A percentile compares a stretch with the other conserved stretches of the same genome.
These are phyloP conservation scores for Callionymus lyra DNA, from an alignment of 2,113 vertebrate genomes.

Conservation along the genomic window DNA sequence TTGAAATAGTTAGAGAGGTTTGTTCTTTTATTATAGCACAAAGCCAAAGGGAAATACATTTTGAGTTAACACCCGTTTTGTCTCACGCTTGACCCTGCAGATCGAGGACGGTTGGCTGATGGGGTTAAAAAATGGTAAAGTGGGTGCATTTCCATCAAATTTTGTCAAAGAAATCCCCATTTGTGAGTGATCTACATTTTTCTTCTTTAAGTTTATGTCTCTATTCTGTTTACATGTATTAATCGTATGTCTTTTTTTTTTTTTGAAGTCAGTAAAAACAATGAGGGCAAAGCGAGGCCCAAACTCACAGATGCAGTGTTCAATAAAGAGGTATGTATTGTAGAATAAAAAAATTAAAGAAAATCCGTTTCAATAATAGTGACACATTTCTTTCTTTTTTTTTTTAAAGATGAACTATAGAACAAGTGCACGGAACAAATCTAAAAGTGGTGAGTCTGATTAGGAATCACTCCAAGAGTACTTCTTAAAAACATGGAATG, in stretches of 20 bases:
- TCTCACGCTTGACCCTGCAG: constrained; percentile 36
- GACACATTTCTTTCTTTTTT: constrained; percentile 6
- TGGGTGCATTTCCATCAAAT: constrained; percentile 84
- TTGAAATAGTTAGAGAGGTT: constrained; percentile 78
- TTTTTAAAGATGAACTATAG: constrained; percentile 38
- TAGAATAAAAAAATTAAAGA: not conserved
- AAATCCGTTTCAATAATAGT: not conserved
- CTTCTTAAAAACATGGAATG: no score
- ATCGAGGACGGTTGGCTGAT: constrained; percentile 91
- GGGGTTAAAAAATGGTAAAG: constrained; percentile 71
- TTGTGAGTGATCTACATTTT: constrained; percentile 24
- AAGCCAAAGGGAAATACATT: not conserved
- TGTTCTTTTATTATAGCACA: constrained; percentile 3
- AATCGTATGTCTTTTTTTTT: not conserved
- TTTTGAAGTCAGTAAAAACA: constrained; percentile 50
- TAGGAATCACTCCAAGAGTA: not conserved
- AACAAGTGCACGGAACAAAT: constrained; percentile 57
- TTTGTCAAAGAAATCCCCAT: constrained; percentile 77
- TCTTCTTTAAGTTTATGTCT: not conserved
- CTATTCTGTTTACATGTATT: not conserved
- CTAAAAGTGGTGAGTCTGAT: constrained; percentile 39
- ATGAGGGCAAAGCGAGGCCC: constrained; percentile 57
- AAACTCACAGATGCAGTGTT: constrained; percentile 64
- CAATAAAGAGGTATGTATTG: constrained; percentile 46
- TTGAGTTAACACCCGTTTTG: not conserved